A percentile compares a stretch with the other conserved stretches of the same genome.
These are phyloP conservation scores for Drosophila borealis DNA, from an alignment of 2,888 invertebrate species.

Conservation along the genomic window DNA sequence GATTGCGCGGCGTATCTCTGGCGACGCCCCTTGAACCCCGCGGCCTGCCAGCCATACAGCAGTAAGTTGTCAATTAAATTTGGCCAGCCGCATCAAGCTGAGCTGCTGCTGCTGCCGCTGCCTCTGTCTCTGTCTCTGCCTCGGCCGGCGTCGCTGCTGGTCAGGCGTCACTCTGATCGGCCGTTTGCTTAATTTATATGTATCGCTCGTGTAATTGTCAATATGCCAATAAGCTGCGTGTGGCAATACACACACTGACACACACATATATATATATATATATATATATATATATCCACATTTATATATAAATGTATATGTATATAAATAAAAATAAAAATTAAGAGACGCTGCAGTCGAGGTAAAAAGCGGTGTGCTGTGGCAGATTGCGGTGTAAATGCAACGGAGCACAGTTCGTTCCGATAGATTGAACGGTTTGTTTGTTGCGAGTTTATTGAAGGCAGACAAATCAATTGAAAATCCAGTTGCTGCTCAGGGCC, in stretches of 20 bases:
- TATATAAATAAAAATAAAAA: slow-evolving; percentile 41
- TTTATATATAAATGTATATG: slow-evolving; percentile 6
- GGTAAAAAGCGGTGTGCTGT: not conserved
- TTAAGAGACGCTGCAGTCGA: slow-evolving; percentile 22
- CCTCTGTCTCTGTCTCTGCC: slow-evolving; percentile 1
- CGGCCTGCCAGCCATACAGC: slow-evolving; percentile 55
- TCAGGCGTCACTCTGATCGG: slow-evolving; percentile 45
- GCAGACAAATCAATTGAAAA: slow-evolving; percentile 77
- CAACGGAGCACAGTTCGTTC: slow-evolving; percentile 37
- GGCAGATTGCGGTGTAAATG: slow-evolving; percentile 4
- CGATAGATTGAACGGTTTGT: slow-evolving; percentile 63
- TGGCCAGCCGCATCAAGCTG: slow-evolving; percentile 80
- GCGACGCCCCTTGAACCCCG: slow-evolving; percentile 17
- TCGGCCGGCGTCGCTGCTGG: slow-evolving; percentile 11
- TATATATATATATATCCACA: slow-evolving; percentile 5
- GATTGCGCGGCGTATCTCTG: slow-evolving; percentile 59
- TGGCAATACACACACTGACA: slow-evolving; percentile 43
- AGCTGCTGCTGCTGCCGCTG: slow-evolving; percentile 29
- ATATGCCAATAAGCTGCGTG: slow-evolving; percentile 80
- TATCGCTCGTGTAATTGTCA: slow-evolving; percentile 81
- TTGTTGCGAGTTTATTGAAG: slow-evolving; percentile 73
- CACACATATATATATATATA: slow-evolving; percentile 17
- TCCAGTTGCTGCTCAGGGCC: slow-evolving; percentile 55
- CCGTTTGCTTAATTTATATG: slow-evolving; percentile 79
- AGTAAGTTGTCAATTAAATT: slow-evolving; percentile 79